Evolutionary conservation across 2,113 vertebrate species (phyloP), one percentile per base, ranked within the genome.

Genomic region (Barbus barbus): DNA sequence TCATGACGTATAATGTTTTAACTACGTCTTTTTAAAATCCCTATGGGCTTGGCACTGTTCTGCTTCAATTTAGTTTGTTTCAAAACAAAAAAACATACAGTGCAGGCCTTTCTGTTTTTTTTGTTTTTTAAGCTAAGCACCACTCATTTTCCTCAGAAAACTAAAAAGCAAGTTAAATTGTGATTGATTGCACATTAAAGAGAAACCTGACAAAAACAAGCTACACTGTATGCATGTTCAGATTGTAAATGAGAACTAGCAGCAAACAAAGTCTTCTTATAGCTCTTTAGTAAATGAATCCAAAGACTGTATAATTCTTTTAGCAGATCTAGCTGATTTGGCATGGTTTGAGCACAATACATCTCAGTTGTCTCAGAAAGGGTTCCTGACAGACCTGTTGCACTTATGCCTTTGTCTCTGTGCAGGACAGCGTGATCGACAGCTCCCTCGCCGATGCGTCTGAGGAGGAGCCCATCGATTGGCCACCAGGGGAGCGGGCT

Each of bases 341-440:
- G n/a, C 51, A 41, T 79, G 24, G 24, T 7, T 44, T 63, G n/a
- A 67, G 33, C 12, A 67, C 60, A 81, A 1, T 58, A 8, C 24
- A 75, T 31, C 46, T 28, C 73, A 31, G 22, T 71, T n/a, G 11
- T 18, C 16, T 20, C 44, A 48, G 33, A 41, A 71, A 18, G 3
- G 3, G 18, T 2, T n/a, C 9, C 9, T 71, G 67, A 33, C 18
- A 60, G 16, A 63, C 48, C 22, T 65, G 5, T 58, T 58, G 22
- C 2, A 16, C 77, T 79, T 38, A 9, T 71, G 65, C 61, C 3
- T 81, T 83, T 28, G 24, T 78, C 44, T 72, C 14, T 24, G 1
- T 85, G 73, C 56, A 95, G 94, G 94, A 93, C 86, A 95, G 93
- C n/a, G 92, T 94, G 85, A 78, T 93, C 61, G 92, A 93, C 73